Base-by-base conservation (phyloP, 2,113 vertebrate species). In the Geothlypis trichas region DNA sequence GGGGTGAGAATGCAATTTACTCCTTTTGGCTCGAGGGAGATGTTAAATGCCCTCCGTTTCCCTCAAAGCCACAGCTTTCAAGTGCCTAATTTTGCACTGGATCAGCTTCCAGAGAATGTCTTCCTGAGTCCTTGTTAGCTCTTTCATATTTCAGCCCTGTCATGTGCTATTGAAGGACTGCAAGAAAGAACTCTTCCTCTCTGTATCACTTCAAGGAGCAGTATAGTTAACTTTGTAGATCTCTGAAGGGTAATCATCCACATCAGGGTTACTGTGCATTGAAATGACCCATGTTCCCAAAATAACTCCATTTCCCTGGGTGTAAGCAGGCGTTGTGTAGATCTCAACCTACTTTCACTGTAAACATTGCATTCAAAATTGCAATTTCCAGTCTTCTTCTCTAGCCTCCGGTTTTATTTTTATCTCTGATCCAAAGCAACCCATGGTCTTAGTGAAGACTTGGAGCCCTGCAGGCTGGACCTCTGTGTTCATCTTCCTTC, bases 291-390 rank as follows among this genome's bases (percentile, higher is more conserved):
- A 44, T 67, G 13, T 52, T 88, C n/a, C 61, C 0, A 0, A 81
- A 57, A 77, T 66, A 15, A 30, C 11, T 78, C 27, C 1, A 3
- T 89, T 67, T 93, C 15, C 23, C 30, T 72, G 23, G 1, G 4
- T 27, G 21, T 42, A 71, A 66, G 61, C 30, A 59, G 37, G 13
- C 0, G 0, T 20, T 75, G 22, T 37, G 30, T 63, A 23, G 19
- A 54, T 85, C 69, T 88, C 28, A 55, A 2, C 58, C n/a, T 46
- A 41, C 35, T 90, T 90, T 44, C 9, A 11, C 27, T 41, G 44
- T 46, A 83, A 63, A 33, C 10, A 10, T 46, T 72, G 15, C 63
- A 16, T 76, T 68, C 30, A 46, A 11, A 80, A 33, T 42, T 72
- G 15, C 31, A 91, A 11, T 37, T 86, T 80, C 27, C 27, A 39